Evolutionary conservation across 2,113 vertebrate species (phyloP), one percentile per base, ranked within the genome.

Genomic region (Spilogale gracilis): DNA sequence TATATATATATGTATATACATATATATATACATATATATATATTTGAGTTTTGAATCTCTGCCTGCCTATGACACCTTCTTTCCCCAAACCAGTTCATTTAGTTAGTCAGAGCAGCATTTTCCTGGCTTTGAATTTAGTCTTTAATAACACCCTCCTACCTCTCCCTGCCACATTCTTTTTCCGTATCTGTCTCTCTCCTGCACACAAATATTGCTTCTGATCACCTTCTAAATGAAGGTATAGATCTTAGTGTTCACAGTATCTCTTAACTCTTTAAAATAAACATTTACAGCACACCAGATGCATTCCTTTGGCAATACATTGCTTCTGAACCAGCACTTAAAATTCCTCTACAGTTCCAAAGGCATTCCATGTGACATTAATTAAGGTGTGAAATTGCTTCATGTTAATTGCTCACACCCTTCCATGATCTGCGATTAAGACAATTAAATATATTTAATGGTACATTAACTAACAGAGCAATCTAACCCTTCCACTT

Each of bases 361-460:
- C 54, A 97, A 87, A 63, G 0, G 9, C 71, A 87, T 96, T 97
- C 23, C 69, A 90, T 78, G 69, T 97, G 88, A 96, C 97, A 94
- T 98, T 97, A 98, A 98, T 97, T 98, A 97, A 98, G 83, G 92
- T 97, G 96, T 96, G 98, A 99, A 98, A 98, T 0, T 4, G 96
- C 88, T 95, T 96, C 94, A 91, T 98, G 94, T 97, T 98, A 98
- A 98, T 98, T 94, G 86, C 95, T 43, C 27, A 93, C 52, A 56
- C 97, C 86, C 80, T 98, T 97, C 87, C 89, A 92, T 96, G 96
- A 96, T 97, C 96, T 98, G 95, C 91, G 98, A 60, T 98, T 98
- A 95, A 98, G 90, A 90, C 93, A 98, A 87, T 98, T 98, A 98
- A 97, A 96, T 97, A 91, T 96, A 84, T 98, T 87, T 95, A 96